Evolutionary conservation across 2,113 vertebrate species (phyloP), one percentile per base, ranked within the genome.

Genomic region (Pollachius pollachius): DNA sequence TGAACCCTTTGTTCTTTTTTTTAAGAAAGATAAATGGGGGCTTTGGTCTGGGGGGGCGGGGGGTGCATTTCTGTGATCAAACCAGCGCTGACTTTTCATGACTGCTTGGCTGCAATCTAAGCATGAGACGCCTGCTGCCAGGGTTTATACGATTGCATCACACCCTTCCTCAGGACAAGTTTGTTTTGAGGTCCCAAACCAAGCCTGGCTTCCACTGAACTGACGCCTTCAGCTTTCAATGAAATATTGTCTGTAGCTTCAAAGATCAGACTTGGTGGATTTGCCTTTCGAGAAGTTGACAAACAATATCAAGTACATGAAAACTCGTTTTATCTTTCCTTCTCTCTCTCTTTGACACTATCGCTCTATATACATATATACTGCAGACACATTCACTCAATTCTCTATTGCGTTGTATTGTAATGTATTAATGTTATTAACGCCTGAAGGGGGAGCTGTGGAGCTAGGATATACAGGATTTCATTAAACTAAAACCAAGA

Each of bases 371-470:
- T 48, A 34, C 30, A 34, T 4, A 27, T 27, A 34, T 34, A 34
- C 6, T 34, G 30, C 30, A 34, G 30, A 34, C 30, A 34, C 30
- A 34, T 34, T 34, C 30, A 34, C 30, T 34, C 30, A 34, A 34
- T 34, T 34, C 30, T 34, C 30, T 5, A 34, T 34, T 34, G 2
- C 30, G 6, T 34, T 34, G 41, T 12, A 48, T 48, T 48, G 41
- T 48, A 2, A 8, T 48, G 41, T 63, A 27, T 34, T 76, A 59
- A 64, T 34, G 60, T 68, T 1, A 0, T 69, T 77, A 77, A 71
- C 68, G 71, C 74, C 87, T 85, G 78, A 16, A 72, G 85, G 79
- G 78, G 85, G 85, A 68, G 85, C 71, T 88, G 84, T 85, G 80
- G 87, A 79, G 80, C 84, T 78, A 69, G 70, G 68, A 72, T 81